Percentiles rank a stretch among this genome's conserved stretches.
These are phyloP conservation scores for Branchellion lobata DNA, from an alignment of 2,888 invertebrate species.

Conservation along the genomic window DNA sequence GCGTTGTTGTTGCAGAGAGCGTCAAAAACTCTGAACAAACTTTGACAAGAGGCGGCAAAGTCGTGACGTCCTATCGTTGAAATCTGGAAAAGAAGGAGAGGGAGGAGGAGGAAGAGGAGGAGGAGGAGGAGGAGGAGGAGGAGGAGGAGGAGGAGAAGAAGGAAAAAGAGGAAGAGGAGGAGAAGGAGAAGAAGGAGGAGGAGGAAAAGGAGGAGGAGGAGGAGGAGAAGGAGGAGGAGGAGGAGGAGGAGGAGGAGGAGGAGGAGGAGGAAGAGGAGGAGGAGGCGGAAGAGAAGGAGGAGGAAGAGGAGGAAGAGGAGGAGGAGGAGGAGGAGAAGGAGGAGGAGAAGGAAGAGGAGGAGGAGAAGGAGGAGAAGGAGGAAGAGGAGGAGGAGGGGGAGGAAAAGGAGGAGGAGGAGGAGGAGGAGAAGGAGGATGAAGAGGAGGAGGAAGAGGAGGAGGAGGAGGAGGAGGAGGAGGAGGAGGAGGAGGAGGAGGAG, in stretches of 20 bases:
- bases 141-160: background rate
- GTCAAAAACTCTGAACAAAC: no score
- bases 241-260: background rate
- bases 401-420: background rate
- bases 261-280: background rate
- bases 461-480: background rate
- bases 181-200: background rate
- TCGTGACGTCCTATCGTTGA: no score
- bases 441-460: background rate
- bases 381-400: no score
- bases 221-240: background rate
- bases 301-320: background rate
- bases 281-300: background rate
- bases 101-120: background rate
- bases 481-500: slow-evolving; percentile 76
- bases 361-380: background rate
- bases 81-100: background rate
- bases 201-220: background rate
- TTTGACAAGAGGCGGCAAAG: no score
- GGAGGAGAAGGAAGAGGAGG: background rate
- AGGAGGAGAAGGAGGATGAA: background rate
- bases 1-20: no score
- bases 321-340: background rate
- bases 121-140: slow-evolving; percentile 17
- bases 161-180: no score